Evolutionary conservation across 1,140 invertebrate genomes (phyloP).

Genomic region (Drosophila jambulina): DNA sequence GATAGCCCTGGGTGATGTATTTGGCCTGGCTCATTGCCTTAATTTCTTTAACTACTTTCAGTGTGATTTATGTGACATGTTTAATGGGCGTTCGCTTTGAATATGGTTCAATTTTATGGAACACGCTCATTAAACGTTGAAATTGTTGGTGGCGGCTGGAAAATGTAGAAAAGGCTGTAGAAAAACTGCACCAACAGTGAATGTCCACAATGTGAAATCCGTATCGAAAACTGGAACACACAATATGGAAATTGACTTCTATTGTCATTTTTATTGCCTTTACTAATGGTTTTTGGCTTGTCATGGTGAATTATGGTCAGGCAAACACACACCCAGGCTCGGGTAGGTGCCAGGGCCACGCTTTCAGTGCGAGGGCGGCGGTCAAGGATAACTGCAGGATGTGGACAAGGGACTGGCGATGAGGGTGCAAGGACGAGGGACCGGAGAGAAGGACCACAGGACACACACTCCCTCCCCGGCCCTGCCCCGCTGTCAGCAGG

Average conservation of each 20-base stretch:
- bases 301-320: constrained; percentile 75
- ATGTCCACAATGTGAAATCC: constrained; percentile 48
- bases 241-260: constrained; percentile 81
- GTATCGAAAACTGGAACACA: constrained; percentile 66
- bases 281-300: constrained; percentile 80
- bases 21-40: constrained; percentile 28
- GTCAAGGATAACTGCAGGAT: constrained; percentile 76
- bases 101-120: constrained; percentile 58
- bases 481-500: constrained; percentile 41
- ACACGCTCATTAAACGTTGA: constrained; percentile 51
- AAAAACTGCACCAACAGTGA: constrained; percentile 18
- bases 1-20: neutral
- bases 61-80: constrained; percentile 75
- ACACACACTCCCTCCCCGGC: constrained; percentile 12
- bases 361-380: constrained; percentile 67
- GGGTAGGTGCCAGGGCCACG: constrained; percentile 68
- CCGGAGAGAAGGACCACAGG: constrained; percentile 24
- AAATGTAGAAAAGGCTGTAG: constrained; percentile 46
- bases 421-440: constrained; percentile 15
- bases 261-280: constrained; percentile 83
- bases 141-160: constrained; percentile 50
- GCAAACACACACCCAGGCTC: constrained; percentile 53
- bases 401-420: constrained; percentile 11
- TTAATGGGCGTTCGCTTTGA: constrained; percentile 55
- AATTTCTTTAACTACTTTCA: constrained; percentile 41